Conservation (phyloP, 2,888 invertebrate genomes). For the Drosophila antonietae region DNA sequence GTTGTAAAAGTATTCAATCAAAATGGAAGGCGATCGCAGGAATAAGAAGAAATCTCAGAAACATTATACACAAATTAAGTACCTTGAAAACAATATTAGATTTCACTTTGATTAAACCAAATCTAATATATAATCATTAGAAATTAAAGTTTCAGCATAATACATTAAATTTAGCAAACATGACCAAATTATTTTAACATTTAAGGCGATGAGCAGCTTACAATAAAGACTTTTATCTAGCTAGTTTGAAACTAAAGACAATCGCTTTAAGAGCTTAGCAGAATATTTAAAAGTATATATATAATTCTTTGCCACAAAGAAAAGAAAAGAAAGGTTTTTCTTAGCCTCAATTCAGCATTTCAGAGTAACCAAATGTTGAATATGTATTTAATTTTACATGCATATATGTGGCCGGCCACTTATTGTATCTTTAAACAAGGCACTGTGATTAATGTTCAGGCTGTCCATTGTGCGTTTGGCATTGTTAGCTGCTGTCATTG, state of each 20-base stretch:
- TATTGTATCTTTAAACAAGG: slow-evolving; percentile 37
- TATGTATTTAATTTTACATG: slow-evolving; percentile 16
- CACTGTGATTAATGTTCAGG: slow-evolving; percentile 52
- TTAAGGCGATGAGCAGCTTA: background rate
- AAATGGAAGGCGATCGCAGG: background rate
- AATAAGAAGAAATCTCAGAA: background rate
- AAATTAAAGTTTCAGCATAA: background rate
- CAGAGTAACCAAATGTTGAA: slow-evolving; percentile 7
- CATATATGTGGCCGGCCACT: slow-evolving; percentile 2
- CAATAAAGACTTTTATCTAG: background rate
- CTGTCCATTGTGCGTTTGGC: slow-evolving; percentile 54
- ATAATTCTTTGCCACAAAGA: no score
- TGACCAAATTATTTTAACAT: background rate
- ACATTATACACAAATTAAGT: background rate
- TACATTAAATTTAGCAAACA: background rate
- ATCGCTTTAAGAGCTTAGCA: background rate
- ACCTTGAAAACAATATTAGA: background rate
- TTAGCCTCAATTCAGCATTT: background rate
- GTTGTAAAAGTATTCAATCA: background rate
- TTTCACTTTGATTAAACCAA: background rate
- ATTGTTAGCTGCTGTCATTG: slow-evolving; percentile 69
- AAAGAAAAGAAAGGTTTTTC: background rate
- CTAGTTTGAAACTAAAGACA: background rate
- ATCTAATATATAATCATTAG: background rate
- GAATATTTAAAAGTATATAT: background rate